Conservation (phyloP, 2,797 vertebrate species). For the Poeciliopsis infans region DNA sequence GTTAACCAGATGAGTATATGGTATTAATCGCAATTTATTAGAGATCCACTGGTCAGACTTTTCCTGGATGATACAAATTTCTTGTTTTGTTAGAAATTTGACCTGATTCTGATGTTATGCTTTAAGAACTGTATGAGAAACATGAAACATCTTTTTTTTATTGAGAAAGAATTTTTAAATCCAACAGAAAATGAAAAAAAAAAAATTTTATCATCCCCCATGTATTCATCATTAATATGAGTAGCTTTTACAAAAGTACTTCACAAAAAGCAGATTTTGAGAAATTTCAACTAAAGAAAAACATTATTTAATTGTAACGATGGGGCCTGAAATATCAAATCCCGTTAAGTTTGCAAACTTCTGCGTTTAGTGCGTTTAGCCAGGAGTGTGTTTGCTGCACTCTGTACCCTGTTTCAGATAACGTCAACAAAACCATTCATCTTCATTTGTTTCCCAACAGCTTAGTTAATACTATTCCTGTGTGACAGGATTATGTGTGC, state of each 20-base stretch:
- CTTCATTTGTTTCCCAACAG: conserved; percentile 28
- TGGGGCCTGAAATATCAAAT: background rate
- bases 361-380: conserved; percentile 28
- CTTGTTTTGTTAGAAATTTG: background rate
- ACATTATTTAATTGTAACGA: background rate
- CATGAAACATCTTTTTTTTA: background rate
- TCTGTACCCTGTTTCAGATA: conserved; percentile 24
- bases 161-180: background rate
- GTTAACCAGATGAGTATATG: background rate
- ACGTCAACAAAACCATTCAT: conserved; percentile 49
- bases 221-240: background rate
- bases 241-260: background rate
- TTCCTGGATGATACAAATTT: background rate
- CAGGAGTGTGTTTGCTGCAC: conserved; percentile 25
- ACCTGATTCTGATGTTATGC: background rate
- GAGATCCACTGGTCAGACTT: background rate
- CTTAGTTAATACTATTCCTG: conserved; percentile 29
- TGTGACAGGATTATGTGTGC: conserved; percentile 34
- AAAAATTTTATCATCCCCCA: background rate
- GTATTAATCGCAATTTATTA: background rate
- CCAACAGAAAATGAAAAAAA: background rate
- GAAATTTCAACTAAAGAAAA: background rate
- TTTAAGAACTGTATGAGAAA: background rate
- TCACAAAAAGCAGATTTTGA: background rate
- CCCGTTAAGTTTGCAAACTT: background rate